Evolutionary conservation across 2,888 invertebrate genomes (phyloP).

Genomic region (Mamestra brassicae): DNA sequence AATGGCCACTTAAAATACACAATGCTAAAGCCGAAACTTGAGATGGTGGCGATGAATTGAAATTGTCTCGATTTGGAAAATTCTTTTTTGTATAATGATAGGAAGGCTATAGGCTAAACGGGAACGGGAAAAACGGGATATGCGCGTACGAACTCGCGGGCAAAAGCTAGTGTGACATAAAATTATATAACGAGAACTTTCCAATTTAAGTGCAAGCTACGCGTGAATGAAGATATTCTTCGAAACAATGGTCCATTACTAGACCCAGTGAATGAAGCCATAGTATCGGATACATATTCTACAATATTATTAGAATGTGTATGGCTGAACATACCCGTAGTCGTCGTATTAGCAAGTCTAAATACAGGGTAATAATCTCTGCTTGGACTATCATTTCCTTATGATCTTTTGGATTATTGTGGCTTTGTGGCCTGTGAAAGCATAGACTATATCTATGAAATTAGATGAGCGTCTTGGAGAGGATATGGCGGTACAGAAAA

Average conservation of each 20-base stretch:
- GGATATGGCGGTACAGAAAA: too few relatives aligned
- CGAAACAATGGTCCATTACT: constrained; percentile 54
- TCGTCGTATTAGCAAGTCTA: neutral
- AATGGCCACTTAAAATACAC: too few relatives aligned
- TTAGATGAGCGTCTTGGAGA: too few relatives aligned
- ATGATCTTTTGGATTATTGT: neutral
- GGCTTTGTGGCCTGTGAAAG: neutral
- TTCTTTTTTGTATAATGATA: too few relatives aligned
- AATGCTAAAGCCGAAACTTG: too few relatives aligned
- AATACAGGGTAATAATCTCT: constrained; percentile 2
- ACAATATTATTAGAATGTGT: constrained; percentile 42
- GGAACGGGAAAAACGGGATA: too few relatives aligned
- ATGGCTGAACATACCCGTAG: constrained; percentile 14
- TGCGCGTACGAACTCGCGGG: too few relatives aligned
- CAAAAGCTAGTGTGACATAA: neutral
- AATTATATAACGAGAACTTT: constrained; percentile 14
- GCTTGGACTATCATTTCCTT: constrained; percentile 7
- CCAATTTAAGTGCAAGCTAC: constrained; percentile 34
- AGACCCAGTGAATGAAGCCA: constrained; percentile 41
- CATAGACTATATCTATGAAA: neutral
- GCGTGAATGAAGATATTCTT: constrained; percentile 39
- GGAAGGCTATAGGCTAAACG: too few relatives aligned
- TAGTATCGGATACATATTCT: constrained; percentile 34
- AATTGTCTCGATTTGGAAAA: too few relatives aligned
- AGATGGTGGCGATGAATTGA: too few relatives aligned